A percentile compares a stretch with the other conserved stretches of the same genome.
Conservation (phyloP, 2,888 invertebrate genomes). For the Callyntrura sp. region DNA sequence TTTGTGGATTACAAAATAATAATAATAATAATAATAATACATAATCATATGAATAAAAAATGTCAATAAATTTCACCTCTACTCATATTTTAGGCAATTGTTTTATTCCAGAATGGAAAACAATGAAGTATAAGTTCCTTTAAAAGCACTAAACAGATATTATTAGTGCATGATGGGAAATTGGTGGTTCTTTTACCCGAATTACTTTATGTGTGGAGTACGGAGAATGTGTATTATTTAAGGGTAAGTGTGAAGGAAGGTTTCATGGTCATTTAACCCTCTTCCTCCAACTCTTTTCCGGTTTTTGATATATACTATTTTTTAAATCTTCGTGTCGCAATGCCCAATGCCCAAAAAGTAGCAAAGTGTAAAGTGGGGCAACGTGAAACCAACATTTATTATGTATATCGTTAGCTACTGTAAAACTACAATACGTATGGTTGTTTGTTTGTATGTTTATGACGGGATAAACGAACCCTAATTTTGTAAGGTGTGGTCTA, state of each 20-base stretch:
- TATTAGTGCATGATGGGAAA: not conserved
- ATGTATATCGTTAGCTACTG: no score
- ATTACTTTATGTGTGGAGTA: not conserved
- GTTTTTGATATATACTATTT: not conserved
- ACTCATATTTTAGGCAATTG: not conserved
- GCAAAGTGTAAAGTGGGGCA: not conserved
- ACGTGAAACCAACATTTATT: no score
- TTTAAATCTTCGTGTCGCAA: not conserved
- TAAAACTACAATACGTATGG: no score
- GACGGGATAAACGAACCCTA: no score
- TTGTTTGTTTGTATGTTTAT: no score
- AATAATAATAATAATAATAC: not conserved
- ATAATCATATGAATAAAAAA: no score
- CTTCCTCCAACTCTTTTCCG: not conserved
- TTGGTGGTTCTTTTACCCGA: not conserved
- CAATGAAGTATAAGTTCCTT: not conserved
- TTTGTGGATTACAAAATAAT: slow-evolving; percentile 15
- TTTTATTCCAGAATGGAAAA: not conserved
- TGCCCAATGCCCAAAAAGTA: not conserved
- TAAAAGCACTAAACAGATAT: not conserved
- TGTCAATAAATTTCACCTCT: not conserved
- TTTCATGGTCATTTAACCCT: not conserved
- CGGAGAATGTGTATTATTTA: not conserved
- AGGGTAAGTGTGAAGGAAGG: not conserved
- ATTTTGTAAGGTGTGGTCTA: no score